Evolutionary conservation across 2,113 vertebrate species (phyloP).

Genomic region (Cephalopholis sonnerati): DNA sequence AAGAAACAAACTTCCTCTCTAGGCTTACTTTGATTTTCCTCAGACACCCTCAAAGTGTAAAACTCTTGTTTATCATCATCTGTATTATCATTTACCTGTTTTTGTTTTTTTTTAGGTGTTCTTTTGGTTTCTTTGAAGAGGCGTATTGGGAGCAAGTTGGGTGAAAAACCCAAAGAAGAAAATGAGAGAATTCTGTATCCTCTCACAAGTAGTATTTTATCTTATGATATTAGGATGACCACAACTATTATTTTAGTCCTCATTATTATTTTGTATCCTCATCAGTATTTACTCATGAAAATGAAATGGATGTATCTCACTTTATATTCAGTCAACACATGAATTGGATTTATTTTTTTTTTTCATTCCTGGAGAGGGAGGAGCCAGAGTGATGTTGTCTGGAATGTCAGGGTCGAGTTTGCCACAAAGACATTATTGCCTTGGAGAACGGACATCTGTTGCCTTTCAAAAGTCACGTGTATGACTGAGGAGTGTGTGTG

Average conservation of each 20-base stretch:
- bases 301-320: constrained; percentile 77
- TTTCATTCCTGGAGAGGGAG: constrained; percentile 77
- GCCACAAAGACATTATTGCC: constrained; percentile 87
- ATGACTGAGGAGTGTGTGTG: constrained; percentile 58
- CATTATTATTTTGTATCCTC: constrained; percentile 78
- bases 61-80: constrained; percentile 65
- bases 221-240: constrained; percentile 74
- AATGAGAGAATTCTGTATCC: constrained; percentile 54
- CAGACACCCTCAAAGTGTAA: constrained; percentile 64
- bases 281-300: constrained; percentile 82
- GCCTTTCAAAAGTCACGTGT: constrained; percentile 80
- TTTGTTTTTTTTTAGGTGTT: constrained; percentile 33
- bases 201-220: constrained; percentile 78
- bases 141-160: constrained; percentile 52
- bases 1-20: constrained; percentile 74
- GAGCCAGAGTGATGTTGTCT: constrained; percentile 69
- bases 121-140: constrained; percentile 49
- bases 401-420: constrained; percentile 84
- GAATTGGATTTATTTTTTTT: constrained; percentile 58
- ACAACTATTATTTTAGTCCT: constrained; percentile 75
- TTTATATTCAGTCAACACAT: constrained; percentile 71
- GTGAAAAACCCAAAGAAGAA: constrained; percentile 38
- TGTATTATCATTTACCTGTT: constrained; percentile 49
- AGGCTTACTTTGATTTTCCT: constrained; percentile 73
- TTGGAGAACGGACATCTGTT: constrained; percentile 85